phyloP scores from a whole-genome alignment of 2,888 invertebrate genomes.

The Synanthedon andrenaeformis region DNA sequence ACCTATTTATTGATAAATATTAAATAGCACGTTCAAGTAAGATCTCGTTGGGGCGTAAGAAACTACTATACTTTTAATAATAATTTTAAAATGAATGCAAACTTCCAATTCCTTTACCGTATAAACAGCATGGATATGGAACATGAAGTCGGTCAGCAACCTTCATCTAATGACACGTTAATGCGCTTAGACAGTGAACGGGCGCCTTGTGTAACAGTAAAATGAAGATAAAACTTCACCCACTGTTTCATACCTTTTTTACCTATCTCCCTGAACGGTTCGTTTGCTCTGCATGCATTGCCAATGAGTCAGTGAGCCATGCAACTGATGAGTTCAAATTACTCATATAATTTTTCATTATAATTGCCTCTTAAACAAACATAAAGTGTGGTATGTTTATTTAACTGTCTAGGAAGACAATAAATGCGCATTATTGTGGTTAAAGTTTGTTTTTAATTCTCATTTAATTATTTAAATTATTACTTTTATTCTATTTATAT shows the following conservation, averaged over 20 bases:
- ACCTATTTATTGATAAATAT: too few relatives aligned
- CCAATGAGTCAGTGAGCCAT: conserved; percentile 63
- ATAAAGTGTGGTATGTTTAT: too few relatives aligned
- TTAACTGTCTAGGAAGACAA: too few relatives aligned
- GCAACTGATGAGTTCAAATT: conserved; percentile 1
- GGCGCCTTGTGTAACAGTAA: conserved; percentile 58
- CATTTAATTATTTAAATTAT: too few relatives aligned
- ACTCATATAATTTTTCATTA: not conserved
- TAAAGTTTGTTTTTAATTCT: too few relatives aligned
- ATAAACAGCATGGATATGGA: conserved; percentile 16
- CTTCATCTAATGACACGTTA: conserved; percentile 63
- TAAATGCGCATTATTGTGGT: too few relatives aligned
- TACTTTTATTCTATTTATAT: too few relatives aligned
- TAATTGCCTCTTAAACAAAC: too few relatives aligned
- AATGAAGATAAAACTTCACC: conserved; percentile 57
- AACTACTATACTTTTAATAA: not conserved
- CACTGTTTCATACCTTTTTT: conserved; percentile 53
- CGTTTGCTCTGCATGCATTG: conserved; percentile 59
- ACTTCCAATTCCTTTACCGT: not conserved
- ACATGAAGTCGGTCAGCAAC: conserved; percentile 54
- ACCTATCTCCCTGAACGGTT: conserved; percentile 59
- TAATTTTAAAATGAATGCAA: not conserved
- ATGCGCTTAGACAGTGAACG: conserved; percentile 47
- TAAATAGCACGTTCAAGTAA: too few relatives aligned
- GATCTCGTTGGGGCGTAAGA: not conserved